phyloP scores from a whole-genome alignment of 1,140 invertebrate genomes.

The Psix sp. region DNA sequence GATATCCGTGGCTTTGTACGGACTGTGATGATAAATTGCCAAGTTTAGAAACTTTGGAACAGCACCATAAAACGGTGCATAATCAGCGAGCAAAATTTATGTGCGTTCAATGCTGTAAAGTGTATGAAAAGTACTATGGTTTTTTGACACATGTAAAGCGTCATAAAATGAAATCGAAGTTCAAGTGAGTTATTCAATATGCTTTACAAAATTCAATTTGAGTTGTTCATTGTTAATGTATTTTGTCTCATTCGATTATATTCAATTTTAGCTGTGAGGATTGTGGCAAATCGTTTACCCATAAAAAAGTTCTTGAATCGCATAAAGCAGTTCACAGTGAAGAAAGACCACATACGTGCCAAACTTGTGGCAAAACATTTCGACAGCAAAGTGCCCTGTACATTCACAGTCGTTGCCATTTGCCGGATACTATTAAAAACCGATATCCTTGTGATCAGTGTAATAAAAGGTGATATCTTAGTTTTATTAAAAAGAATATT shows the following conservation, averaged over 20 bases:
- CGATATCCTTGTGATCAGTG: slow-evolving; percentile 79
- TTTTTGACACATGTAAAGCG: slow-evolving; percentile 79
- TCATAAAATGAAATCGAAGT: slow-evolving; percentile 78
- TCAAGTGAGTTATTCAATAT: slow-evolving; percentile 75
- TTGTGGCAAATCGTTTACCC: slow-evolving; percentile 78
- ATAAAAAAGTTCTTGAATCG: slow-evolving; percentile 76
- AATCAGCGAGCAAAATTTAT: slow-evolving; percentile 78
- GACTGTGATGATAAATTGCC: slow-evolving; percentile 78
- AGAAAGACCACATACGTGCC: slow-evolving; percentile 76
- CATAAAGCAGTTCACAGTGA: slow-evolving; percentile 77
- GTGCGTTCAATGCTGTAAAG: slow-evolving; percentile 80
- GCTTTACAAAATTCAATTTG: too few relatives aligned
- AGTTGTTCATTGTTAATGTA: too few relatives aligned
- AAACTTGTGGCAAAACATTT: slow-evolving; percentile 79
- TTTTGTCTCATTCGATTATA: background rate
- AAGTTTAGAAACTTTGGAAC: slow-evolving; percentile 75
- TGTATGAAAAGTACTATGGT: slow-evolving; percentile 79
- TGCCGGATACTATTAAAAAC: slow-evolving; percentile 79
- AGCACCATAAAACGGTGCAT: slow-evolving; percentile 78
- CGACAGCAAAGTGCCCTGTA: slow-evolving; percentile 78
- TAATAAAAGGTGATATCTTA: slow-evolving; percentile 78
- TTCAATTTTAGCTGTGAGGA: slow-evolving; percentile 74
- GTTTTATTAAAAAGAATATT: too few relatives aligned
- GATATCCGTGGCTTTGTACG: slow-evolving; percentile 79
- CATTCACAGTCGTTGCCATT: slow-evolving; percentile 78